Evolutionary conservation across 1,140 invertebrate genomes (phyloP).

Genomic region (Dryas iulia): DNA sequence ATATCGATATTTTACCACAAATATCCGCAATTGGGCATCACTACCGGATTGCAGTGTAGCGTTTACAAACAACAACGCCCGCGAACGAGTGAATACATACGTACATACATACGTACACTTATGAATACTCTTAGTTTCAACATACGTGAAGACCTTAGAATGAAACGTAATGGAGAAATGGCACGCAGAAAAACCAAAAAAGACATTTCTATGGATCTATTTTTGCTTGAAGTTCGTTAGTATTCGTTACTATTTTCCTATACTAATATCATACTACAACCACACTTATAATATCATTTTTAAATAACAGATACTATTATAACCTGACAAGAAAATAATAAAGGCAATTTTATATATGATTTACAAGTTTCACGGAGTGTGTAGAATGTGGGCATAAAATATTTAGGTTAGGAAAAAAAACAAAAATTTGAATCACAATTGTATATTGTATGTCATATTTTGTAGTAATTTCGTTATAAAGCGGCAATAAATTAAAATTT

Average conservation of each 20-base stretch:
- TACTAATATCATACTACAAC: background rate
- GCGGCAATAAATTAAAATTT: constrained; percentile 44
- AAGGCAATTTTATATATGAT: background rate
- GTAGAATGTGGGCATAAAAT: background rate
- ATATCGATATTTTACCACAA: constrained; percentile 15
- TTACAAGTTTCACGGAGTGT: background rate
- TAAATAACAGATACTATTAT: no score
- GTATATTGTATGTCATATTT: constrained; percentile 12
- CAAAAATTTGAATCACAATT: background rate
- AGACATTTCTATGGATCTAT: no score
- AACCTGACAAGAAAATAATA: no score
- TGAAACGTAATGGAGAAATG: background rate
- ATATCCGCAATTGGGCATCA: constrained; percentile 12
- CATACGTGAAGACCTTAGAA: constrained; percentile 36
- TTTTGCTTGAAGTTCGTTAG: background rate
- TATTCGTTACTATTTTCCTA: background rate
- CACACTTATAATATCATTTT: background rate
- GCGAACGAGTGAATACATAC: constrained; percentile 54
- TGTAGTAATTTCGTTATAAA: constrained; percentile 36
- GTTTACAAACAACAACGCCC: constrained; percentile 62
- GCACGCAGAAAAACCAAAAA: background rate
- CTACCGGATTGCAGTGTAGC: constrained; percentile 51
- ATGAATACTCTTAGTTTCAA: constrained; percentile 51
- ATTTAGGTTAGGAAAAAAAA: background rate
- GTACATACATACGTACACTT: constrained; percentile 40